Conservation (phyloP, 2,888 invertebrate genomes). For the Sepiola atlantica region DNA sequence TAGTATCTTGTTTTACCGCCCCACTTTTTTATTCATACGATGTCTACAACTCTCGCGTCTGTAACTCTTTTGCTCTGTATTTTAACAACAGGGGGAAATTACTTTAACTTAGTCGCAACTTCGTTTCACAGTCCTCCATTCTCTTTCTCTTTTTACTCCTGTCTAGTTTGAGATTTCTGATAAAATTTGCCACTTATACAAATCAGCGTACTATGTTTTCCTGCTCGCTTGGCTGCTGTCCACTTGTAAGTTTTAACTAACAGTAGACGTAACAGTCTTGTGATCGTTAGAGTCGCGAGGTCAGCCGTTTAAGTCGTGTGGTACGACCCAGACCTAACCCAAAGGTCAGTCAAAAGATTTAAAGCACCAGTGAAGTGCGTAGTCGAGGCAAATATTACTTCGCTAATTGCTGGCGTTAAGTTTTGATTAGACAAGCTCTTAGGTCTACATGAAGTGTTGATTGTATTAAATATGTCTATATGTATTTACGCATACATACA, state of each 20-base stretch:
- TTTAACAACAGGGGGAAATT: no score
- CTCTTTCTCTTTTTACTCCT: no score
- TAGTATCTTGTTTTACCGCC: no score
- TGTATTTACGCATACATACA: slow-evolving; percentile 1
- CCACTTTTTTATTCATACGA: not conserved
- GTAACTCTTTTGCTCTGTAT: no score
- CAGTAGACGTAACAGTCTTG: not conserved
- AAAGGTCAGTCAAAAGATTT: not conserved
- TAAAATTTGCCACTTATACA: not conserved
- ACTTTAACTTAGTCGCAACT: no score
- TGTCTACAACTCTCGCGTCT: not conserved
- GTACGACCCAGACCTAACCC: not conserved
- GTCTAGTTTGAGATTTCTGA: no score
- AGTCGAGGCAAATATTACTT: not conserved
- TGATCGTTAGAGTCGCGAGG: no score
- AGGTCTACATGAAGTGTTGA: not conserved
- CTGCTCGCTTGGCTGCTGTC: not conserved
- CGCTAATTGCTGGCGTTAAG: not conserved
- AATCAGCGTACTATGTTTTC: not conserved
- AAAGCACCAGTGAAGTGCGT: not conserved
- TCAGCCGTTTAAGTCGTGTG: not conserved
- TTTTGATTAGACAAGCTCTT: not conserved
- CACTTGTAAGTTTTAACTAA: not conserved
- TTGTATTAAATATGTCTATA: not conserved
- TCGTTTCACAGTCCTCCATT: no score